Evolutionary conservation across 2,113 vertebrate genomes (phyloP).

Genomic region (Polypterus bichir): DNA sequence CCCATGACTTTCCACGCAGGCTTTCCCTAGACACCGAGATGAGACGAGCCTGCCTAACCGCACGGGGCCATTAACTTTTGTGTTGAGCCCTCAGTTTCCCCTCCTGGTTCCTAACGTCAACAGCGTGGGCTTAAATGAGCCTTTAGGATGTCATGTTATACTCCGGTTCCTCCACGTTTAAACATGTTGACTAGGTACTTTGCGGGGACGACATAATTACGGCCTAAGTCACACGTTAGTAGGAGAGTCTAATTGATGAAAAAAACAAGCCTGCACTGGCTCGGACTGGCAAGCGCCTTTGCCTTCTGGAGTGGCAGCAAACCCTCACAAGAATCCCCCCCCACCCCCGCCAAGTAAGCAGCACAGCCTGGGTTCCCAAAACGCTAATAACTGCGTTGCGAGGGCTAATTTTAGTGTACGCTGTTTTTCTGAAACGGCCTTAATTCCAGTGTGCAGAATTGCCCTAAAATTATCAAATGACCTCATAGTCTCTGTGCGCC

Average conservation of each 20-base stretch:
- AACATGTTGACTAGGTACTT: constrained; percentile 29
- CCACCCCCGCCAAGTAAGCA: too few relatives aligned
- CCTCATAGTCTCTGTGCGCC: not conserved
- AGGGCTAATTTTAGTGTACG: not conserved
- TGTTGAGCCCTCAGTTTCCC: too few relatives aligned
- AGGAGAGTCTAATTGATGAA: constrained; percentile 33
- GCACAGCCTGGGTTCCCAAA: too few relatives aligned
- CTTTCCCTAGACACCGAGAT: too few relatives aligned
- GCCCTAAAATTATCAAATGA: not conserved
- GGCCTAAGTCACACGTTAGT: constrained; percentile 49
- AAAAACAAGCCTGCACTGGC: constrained; percentile 39
- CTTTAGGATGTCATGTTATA: not conserved
- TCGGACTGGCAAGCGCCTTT: not conserved
- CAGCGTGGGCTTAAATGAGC: too few relatives aligned
- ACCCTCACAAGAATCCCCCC: too few relatives aligned
- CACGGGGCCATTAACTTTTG: too few relatives aligned
- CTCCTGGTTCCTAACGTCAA: too few relatives aligned
- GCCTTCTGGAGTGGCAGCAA: too few relatives aligned
- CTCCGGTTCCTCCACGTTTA: constrained; percentile 9
- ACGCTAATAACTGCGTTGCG: too few relatives aligned
- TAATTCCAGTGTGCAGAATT: not conserved
- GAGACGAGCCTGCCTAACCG: too few relatives aligned
- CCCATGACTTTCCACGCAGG: too few relatives aligned
- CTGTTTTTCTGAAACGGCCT: not conserved
- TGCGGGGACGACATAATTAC: constrained; percentile 41